These are phyloP conservation scores for Heterotis niloticus DNA, from an alignment of 2,113 vertebrate species.

Conservation along the genomic window DNA sequence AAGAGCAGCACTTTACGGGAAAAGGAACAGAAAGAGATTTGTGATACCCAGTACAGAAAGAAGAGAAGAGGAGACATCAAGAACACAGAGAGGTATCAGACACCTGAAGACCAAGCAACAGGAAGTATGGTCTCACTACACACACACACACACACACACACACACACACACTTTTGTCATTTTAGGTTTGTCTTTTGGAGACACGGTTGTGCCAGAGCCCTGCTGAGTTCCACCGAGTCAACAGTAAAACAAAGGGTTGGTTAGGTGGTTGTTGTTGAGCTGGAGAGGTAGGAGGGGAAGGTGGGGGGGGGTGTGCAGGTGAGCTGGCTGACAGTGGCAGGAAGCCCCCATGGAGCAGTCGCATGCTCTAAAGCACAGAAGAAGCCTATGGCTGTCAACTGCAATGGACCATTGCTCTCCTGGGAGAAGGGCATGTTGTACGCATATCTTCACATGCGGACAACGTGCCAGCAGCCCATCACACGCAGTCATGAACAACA, in stretches of 20 bases:
- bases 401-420: not conserved
- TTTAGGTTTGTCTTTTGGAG: slow-evolving; percentile 20
- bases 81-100: not conserved
- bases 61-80: not conserved
- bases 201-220: slow-evolving; percentile 16
- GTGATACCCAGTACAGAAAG: too few relatives aligned
- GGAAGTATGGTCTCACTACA: too few relatives aligned
- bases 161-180: slow-evolving; percentile 10
- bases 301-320: not conserved
- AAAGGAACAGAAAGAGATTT: slow-evolving; percentile 2
- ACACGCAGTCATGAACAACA: too few relatives aligned
- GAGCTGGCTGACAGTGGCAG: too few relatives aligned
- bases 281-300: not conserved
- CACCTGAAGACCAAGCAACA: not conserved
- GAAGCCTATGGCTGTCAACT: too few relatives aligned
- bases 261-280: not conserved
- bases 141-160: slow-evolving; percentile 19
- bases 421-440: too few relatives aligned
- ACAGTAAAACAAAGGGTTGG: slow-evolving; percentile 34
- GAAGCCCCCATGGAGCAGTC: not conserved
- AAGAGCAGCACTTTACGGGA: slow-evolving; percentile 24
- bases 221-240: slow-evolving; percentile 4
- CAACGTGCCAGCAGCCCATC: too few relatives aligned
- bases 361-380: too few relatives aligned
- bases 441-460: too few relatives aligned